Evolutionary conservation across 2,888 invertebrate genomes (phyloP).

Genomic region (Spodoptera littoralis): DNA sequence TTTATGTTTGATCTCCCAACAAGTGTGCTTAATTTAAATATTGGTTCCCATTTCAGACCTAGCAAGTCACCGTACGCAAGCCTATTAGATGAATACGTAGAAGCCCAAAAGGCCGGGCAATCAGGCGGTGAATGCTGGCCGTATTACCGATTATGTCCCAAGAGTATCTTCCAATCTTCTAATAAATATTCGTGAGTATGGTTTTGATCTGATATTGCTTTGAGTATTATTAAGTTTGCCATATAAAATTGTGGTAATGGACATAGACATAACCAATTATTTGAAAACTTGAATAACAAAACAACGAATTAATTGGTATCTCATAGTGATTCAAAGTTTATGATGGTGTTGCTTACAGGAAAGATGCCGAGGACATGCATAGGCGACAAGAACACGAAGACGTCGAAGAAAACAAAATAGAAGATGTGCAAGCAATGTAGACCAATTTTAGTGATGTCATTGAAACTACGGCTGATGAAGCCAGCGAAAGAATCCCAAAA

Average conservation of each 20-base stretch:
- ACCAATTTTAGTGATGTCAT: conserved; percentile 37
- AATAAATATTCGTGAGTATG: conserved; percentile 86
- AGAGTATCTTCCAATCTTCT: conserved; percentile 92
- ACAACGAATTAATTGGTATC: neutral
- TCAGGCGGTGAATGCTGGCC: conserved; percentile 95
- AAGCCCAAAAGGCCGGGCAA: conserved; percentile 93
- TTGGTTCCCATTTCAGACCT: conserved; percentile 86
- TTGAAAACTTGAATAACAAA: neutral
- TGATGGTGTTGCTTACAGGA: conserved; percentile 66
- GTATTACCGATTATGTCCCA: conserved; percentile 94
- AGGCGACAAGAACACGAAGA: conserved; percentile 75
- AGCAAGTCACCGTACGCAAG: conserved; percentile 94
- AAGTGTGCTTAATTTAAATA: no score
- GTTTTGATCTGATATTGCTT: conserved; percentile 13
- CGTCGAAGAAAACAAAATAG: conserved; percentile 74
- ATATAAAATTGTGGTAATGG: neutral
- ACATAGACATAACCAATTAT: neutral
- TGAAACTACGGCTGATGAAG: conserved; percentile 35
- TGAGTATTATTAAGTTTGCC: conserved; percentile 14
- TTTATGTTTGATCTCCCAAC: no score
- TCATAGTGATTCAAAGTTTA: neutral
- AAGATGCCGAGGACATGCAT: conserved; percentile 84
- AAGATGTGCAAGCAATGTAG: conserved; percentile 81
- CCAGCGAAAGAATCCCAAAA: conserved; percentile 70
- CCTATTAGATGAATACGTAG: conserved; percentile 93